Base-by-base conservation (phyloP, 2,888 invertebrate species). In the Eurytoma adleriae region DNA sequence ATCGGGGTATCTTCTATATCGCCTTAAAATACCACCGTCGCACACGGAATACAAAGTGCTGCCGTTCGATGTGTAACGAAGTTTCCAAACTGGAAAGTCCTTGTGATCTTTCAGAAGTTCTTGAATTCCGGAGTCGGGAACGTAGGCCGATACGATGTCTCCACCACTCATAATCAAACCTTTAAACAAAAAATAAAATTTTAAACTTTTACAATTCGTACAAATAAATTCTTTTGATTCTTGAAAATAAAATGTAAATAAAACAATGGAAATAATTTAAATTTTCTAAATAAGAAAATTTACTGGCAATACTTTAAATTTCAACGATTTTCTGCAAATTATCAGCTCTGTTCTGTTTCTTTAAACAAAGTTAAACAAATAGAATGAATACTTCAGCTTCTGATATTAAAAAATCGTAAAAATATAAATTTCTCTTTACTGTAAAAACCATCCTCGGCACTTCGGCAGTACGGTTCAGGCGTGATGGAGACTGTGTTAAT, bases 161-260 rank as follows among this genome's bases (percentile, higher is more conserved):
- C 92, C 92, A 10, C 92, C 92, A 84, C 90, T 88, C 89, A 92
- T 89, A 66, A 92, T 87, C 67, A 91, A 85, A 87, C 91, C 91
- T 91, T 78, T 7, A 18, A 40, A 18, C 0, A 1, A 64, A 78
- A 82, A 82, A 80, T 27, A 48, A 24, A 24, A 24, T 24, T 24
- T 24, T 24, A 24, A 24, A 24, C 2, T 24, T 24, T 24, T 24
- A 24, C 2, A 24, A 24, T 24, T 1, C 2, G 1, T 20, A 12
- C 16, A 30, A 13, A 61, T 16, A 24, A 16, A 27, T 61, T 16
- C 24, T 2, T 27, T 12, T 24, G 3, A 12, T 12, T 57, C 12
- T 1, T 18, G 62, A 59, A 76, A 20, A 16, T 61, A 24, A 10
- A 16, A 57, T 12, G 40, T 10, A 48, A 50, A 48, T 16, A 16